Base-by-base conservation (phyloP, 2,888 invertebrate species). In the Microplitis manilae region DNA sequence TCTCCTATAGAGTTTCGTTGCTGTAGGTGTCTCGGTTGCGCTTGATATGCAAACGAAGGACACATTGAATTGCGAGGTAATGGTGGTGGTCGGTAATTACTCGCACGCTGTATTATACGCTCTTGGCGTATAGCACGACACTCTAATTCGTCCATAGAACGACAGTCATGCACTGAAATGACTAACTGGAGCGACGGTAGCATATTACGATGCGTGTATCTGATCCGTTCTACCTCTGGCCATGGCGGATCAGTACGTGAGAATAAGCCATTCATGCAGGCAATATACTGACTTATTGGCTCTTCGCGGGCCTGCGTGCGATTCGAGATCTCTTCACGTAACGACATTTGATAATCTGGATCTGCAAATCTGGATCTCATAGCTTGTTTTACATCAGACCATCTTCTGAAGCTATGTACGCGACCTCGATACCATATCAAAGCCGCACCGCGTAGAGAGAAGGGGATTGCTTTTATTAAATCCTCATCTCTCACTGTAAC, bases 191-290 rank as follows among this genome's bases (percentile, higher is more conserved):
- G 39, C 0, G 15, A n/a, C 1, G 68, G 68, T 7, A 39, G 6
- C 40, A 68, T 40, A 15, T 15, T 39, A 13, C 40, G 40, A 7
- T 40, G n/a, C 0, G 68, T 38, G 15, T 68, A 68, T n/a, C 13
- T 13, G 0, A 68, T 39, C 9, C 17, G 1, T 15, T 68, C 68
- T 6, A 6, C 4, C 4, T 68, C 40, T 0, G 40, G 9, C 68
- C 41, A 68, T n/a, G 7, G n/a, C 1, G 68, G 40, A 0, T 40
- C 40, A 1, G 41, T 68, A 5, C 40, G 39, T 40, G 5, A 6
- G 15, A 68, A 68, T 6, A 68, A n/a, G 6, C 68, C 68, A n/a
- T 40, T 39, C 40, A 68, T 68, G 15, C 68, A 40, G 1, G 68
- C 39, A 4, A 68, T n/a, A 0, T 40, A 68, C 0, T 15, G n/a